Percentiles rank a stretch among this genome's conserved stretches.
Conservation (phyloP, 2,113 vertebrate species). For the Thermophis baileyi region DNA sequence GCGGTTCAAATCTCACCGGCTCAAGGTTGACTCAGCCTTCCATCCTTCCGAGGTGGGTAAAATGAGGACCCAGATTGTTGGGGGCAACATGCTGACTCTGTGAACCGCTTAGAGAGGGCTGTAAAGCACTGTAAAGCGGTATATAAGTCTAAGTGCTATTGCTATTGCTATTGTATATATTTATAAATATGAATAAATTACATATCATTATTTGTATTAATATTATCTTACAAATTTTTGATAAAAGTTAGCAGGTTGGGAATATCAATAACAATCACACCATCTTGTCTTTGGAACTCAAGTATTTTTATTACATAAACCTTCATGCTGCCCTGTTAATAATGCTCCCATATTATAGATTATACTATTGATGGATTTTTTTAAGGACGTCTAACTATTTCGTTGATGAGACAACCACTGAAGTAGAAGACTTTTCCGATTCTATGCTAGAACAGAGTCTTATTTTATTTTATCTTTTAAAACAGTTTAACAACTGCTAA, state of each 20-base stretch:
- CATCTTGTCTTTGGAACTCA: neutral
- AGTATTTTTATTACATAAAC: neutral
- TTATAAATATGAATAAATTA: neutral
- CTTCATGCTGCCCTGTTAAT: neutral
- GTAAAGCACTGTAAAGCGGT: too few species aligned
- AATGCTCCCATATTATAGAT: neutral
- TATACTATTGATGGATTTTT: neutral
- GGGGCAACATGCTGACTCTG: too few species aligned
- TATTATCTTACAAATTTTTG: neutral
- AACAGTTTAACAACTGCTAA: neutral
- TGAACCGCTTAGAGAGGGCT: too few species aligned
- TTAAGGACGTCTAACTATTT: neutral
- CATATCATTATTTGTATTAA: neutral
- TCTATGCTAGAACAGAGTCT: neutral
- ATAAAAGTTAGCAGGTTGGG: neutral
- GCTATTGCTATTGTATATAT: too few species aligned
- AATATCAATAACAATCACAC: neutral
- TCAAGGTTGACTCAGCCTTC: too few species aligned
- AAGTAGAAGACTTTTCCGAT: neutral
- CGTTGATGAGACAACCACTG: neutral
- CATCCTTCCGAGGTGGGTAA: too few species aligned
- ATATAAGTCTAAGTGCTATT: too few species aligned
- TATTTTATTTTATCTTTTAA: neutral
- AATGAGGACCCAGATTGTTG: too few species aligned
- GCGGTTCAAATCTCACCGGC: too few species aligned